Conservation (phyloP, 2,113 vertebrate species). For the Brachyistius frenatus region DNA sequence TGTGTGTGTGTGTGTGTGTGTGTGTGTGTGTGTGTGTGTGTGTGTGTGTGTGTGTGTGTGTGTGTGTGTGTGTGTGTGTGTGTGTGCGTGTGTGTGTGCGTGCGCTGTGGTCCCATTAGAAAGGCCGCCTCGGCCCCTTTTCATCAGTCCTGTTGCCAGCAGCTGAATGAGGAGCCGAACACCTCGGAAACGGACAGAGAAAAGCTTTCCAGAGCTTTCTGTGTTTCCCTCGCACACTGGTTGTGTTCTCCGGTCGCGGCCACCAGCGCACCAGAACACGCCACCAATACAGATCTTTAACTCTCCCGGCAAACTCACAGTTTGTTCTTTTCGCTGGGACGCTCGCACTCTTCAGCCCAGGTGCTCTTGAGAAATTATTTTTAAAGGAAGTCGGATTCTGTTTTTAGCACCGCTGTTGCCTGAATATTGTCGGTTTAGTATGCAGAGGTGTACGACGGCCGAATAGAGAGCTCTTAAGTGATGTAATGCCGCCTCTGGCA, state of each 20-base stretch:
- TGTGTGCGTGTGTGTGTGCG: background rate
- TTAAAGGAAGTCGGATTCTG: background rate
- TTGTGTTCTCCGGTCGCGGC: conserved; percentile 2
- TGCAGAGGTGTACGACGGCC: conserved; percentile 25
- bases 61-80: conserved; percentile 31
- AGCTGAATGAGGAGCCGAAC: conserved; percentile 57
- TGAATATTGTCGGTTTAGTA: background rate
- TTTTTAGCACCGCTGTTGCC: background rate
- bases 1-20: conserved; percentile 9
- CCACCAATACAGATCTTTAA: conserved; percentile 16
- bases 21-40: conserved; percentile 24
- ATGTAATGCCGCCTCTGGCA: conserved; percentile 32
- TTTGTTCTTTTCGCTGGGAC: background rate
- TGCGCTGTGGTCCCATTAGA: conserved; percentile 32
- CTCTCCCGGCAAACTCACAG: background rate
- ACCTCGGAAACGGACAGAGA: conserved; percentile 56
- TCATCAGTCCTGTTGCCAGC: conserved; percentile 57
- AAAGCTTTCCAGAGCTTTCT: conserved; percentile 53
- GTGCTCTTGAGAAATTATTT: background rate
- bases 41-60: conserved; percentile 32
- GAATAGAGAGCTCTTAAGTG: conserved; percentile 10
- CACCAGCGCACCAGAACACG: conserved; percentile 28
- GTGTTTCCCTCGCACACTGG: background rate
- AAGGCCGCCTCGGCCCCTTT: conserved; percentile 26
- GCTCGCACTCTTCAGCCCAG: background rate